A percentile compares a stretch with the other conserved stretches of the same genome.
phyloP scores from a whole-genome alignment of 2,888 invertebrate genomes.

The Notocelia uddmanniana region DNA sequence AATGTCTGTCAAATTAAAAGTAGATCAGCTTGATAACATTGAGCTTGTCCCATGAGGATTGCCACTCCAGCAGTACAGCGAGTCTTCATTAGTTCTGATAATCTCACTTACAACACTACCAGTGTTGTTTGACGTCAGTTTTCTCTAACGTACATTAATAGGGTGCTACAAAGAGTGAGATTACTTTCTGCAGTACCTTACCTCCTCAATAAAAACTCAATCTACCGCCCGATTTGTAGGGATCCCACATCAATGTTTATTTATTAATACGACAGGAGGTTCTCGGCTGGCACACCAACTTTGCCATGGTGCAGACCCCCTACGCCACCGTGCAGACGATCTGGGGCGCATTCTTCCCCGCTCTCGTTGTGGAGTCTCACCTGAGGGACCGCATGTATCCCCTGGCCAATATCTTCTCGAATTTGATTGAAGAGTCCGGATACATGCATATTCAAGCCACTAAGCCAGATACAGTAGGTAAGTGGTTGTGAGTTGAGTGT shows the following conservation, averaged over 20 bases:
- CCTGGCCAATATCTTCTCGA: conserved; percentile 46
- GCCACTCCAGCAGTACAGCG: neutral
- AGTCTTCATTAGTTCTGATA: neutral
- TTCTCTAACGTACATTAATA: neutral
- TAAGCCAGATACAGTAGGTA: conserved; percentile 93
- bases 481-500: conserved; percentile 46
- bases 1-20: too few relatives aligned
- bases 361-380: conserved; percentile 68
- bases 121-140: neutral
- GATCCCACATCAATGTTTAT: neutral
- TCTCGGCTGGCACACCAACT: conserved; percentile 57
- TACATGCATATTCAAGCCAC: conserved; percentile 90
- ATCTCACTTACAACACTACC: neutral
- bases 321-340: conserved; percentile 50
- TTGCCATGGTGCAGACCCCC: conserved; percentile 49
- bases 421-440: conserved; percentile 46
- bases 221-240: neutral
- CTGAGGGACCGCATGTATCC: conserved; percentile 69
- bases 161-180: neutral
- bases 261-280: conserved; percentile 64
- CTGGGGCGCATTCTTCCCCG: conserved; percentile 69
- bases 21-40: too few relatives aligned
- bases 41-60: too few relatives aligned
- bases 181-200: neutral
- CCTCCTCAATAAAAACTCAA: neutral